These are phyloP conservation scores for Spea multiplicata DNA, from an alignment of 2,113 vertebrate species.

Conservation along the genomic window DNA sequence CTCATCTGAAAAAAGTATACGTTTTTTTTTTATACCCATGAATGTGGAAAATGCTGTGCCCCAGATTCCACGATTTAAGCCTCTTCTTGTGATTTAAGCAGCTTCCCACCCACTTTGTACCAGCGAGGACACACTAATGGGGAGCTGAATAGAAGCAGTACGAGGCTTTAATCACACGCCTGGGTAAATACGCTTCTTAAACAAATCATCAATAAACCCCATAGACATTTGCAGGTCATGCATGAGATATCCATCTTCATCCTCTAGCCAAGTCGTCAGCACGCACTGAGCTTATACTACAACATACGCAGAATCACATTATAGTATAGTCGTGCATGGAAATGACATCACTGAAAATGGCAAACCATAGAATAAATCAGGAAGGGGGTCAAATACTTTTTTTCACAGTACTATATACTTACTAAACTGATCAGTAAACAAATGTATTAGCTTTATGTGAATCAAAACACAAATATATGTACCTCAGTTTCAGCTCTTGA, in stretches of 20 bases:
- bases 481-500: conserved; percentile 4
- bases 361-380: no score
- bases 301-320: no score
- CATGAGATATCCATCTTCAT: conserved; percentile 10
- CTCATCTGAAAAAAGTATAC: no score
- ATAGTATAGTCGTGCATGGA: no score
- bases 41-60: conserved; percentile 8
- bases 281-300: no score
- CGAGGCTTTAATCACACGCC: conserved; percentile 28
- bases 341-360: no score
- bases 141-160: conserved; percentile 14
- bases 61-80: conserved; percentile 27
- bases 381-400: no score
- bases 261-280: background rate
- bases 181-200: conserved; percentile 35
- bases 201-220: conserved; percentile 34
- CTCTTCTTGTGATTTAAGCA: conserved; percentile 13
- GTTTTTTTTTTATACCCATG: no score
- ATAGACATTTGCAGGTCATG: conserved; percentile 25
- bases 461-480: background rate
- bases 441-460: background rate
- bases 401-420: no score
- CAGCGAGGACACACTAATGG: conserved; percentile 5
- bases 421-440: no score
- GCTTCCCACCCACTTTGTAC: conserved; percentile 22